These are phyloP conservation scores for Clarias platycephalus DNA, from an alignment of 2,797 vertebrate species.

Conservation along the genomic window DNA sequence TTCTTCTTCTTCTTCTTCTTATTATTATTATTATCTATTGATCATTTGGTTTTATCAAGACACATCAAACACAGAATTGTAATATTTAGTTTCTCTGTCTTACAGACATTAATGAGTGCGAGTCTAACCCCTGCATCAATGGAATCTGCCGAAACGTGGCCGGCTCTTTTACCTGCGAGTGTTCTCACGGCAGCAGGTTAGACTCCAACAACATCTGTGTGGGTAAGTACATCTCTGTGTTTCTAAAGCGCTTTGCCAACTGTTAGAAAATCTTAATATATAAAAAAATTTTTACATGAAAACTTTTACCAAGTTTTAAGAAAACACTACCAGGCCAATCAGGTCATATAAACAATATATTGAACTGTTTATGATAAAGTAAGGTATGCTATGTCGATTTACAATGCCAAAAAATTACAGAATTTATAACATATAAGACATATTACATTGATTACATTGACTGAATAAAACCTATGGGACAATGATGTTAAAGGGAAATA, in stretches of 20 bases:
- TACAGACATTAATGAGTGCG: conserved; percentile 94
- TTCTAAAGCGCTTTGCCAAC: not conserved
- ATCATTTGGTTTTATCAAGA: not conserved
- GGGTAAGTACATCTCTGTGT: conserved; percentile 74
- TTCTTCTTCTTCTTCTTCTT: not conserved
- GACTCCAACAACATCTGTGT: conserved; percentile 94
- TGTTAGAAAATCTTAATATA: not conserved
- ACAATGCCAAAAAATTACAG: no score
- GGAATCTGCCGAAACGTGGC: conserved; percentile 91
- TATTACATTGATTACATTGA: not conserved
- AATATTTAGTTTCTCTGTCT: conserved; percentile 26
- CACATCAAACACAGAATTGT: not conserved
- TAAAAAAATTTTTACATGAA: not conserved
- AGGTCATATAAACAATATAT: not conserved
- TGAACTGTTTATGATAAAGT: not conserved
- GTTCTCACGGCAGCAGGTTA: conserved; percentile 93
- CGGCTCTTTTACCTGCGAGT: conserved; percentile 94
- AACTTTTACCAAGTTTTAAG: not conserved
- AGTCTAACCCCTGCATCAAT: conserved; percentile 92
- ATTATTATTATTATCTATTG: not conserved
- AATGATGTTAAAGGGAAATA: not conserved
- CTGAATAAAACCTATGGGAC: not conserved
- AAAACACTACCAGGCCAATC: not conserved
- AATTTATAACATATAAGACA: no score
- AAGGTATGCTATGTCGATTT: not conserved